Evolutionary conservation across 2,888 invertebrate genomes (phyloP).

Genomic region (Anticlea derivata): DNA sequence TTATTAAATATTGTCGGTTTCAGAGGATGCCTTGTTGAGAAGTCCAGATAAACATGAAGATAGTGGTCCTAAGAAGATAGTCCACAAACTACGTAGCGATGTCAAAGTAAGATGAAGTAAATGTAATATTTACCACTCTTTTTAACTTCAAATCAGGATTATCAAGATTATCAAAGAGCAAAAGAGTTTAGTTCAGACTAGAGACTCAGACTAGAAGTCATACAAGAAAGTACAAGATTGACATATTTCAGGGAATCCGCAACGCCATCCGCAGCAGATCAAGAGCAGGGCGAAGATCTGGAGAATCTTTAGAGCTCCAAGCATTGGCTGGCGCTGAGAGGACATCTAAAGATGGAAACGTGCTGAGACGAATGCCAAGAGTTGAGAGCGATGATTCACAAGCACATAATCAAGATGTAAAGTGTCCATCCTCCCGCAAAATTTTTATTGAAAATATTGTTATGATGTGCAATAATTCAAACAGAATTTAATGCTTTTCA

Average conservation of each 20-base stretch:
- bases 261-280: conserved; percentile 84
- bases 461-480: too few species aligned
- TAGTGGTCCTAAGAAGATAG: conserved; percentile 89
- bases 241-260: conserved; percentile 76
- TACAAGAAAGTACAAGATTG: background rate
- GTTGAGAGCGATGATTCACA: conserved; percentile 89
- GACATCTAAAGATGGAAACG: conserved; percentile 71
- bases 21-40: conserved; percentile 55
- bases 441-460: too few species aligned
- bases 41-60: conserved; percentile 81
- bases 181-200: too few species aligned
- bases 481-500: conserved; percentile 38
- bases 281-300: conserved; percentile 79
- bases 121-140: too few species aligned
- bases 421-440: too few species aligned
- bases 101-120: conserved; percentile 86
- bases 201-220: too few species aligned
- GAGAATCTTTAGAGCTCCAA: conserved; percentile 86
- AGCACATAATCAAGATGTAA: conserved; percentile 62
- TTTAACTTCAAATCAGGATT: conserved; percentile 2
- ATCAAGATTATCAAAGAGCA: too few species aligned
- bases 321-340: conserved; percentile 69
- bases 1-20: conserved; percentile 25
- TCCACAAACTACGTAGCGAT: conserved; percentile 92
- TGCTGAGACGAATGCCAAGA: conserved; percentile 88